Evolutionary conservation across 2,113 vertebrate species (phyloP), one percentile per base, ranked within the genome.

Genomic region (Delphinus delphis): DNA sequence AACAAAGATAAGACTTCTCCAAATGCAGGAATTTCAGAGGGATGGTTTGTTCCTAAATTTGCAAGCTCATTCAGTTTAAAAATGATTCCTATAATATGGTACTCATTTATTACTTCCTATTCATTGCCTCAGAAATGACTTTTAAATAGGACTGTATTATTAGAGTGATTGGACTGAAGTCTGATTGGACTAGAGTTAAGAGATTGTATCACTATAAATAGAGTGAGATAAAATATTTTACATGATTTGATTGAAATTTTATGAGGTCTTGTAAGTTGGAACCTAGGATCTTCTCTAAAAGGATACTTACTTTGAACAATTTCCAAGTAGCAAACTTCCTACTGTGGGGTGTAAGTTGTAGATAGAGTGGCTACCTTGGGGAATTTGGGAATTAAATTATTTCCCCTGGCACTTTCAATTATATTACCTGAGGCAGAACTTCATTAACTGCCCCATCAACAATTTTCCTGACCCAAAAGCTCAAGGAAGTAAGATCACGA

Each of bases 111-210:
- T 93, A 94, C 85, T 94, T 76, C 53, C 91, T 81, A 93, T 58
- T 96, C 82, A 94, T 93, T 93, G 63, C 90, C 68, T 94, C 84
- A 55, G 33, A 95, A 93, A 97, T 93, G 88, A 67, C 88, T 97
- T 97, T 97, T 76, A 96, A 95, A 94, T 97, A 95, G 95, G 65
- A 95, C 41, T 95, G 77, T 94, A 55, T 94, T 95, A 92, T 87
- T 97, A 96, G 88, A 90, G 58, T 92, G 65, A 92, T 62, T 88
- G 88, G 36, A 53, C 68, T 81, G 67, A 82, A 62, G 74, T 87
- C 33, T 95, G 90, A 94, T 90, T 97, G 76, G 80, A 94, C 60
- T 89, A 58, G 38, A 88, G 26, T 93, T 89, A 73, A 87, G 82
- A 95, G 74, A 83, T 63, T 62, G n/a, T 8, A 93, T 96, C 74